Conservation (phyloP, 2,113 vertebrate genomes). For the Peromyscus leucopus region DNA sequence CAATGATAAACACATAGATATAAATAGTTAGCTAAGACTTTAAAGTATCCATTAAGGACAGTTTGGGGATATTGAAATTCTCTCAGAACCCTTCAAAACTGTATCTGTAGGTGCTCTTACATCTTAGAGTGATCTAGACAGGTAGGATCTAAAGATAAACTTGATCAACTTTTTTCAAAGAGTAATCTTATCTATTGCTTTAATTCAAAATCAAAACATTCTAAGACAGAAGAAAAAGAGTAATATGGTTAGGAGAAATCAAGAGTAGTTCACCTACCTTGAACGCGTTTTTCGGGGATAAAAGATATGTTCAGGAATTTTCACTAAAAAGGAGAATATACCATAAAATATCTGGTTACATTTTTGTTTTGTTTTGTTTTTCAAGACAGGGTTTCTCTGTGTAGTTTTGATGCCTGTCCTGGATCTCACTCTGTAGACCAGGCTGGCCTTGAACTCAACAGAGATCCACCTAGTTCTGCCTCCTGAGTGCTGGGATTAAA, state of each 20-base stretch:
- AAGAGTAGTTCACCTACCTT: constrained; percentile 79
- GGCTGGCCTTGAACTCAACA: too few species aligned
- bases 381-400: too few species aligned
- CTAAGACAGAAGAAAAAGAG: constrained; percentile 50
- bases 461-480: too few species aligned
- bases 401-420: too few species aligned
- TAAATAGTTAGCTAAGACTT: constrained; percentile 27
- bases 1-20: not conserved
- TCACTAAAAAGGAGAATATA: constrained; percentile 74
- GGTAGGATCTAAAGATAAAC: not conserved
- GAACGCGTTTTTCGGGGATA: constrained; percentile 69
- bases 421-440: too few species aligned
- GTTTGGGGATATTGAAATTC: not conserved
- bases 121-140: not conserved
- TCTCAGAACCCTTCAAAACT: constrained; percentile 9
- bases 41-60: not conserved
- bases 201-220: constrained; percentile 55
- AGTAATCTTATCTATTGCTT: constrained; percentile 36
- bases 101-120: not conserved
- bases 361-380: not conserved
- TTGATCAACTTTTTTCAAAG: not conserved
- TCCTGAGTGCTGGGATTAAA: too few species aligned
- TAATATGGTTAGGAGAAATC: constrained; percentile 37
- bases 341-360: not conserved
- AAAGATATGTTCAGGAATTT: constrained; percentile 63